Percentiles rank a stretch among this genome's conserved stretches.
phyloP scores from a whole-genome alignment of 2,888 invertebrate genomes.

The Zhuqinia jingwanae region DNA sequence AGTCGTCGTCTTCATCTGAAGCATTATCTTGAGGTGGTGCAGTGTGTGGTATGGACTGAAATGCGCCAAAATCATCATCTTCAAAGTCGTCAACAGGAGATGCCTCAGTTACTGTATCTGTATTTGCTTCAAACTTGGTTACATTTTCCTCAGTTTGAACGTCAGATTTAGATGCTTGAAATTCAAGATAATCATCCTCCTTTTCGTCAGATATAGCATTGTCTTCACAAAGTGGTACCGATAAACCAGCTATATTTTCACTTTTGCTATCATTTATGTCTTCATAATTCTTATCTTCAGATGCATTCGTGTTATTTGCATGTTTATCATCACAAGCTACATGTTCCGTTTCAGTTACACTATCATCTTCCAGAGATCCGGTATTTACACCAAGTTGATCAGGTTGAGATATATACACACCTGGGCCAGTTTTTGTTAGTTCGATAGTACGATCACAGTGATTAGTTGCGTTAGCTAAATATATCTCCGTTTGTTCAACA shows the following conservation, averaged over 20 bases:
- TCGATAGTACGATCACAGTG: constrained; percentile 3
- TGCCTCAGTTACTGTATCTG: neutral
- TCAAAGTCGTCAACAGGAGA: constrained; percentile 8
- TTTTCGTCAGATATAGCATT: neutral
- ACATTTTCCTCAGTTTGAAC: neutral
- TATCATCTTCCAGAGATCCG: too few species aligned
- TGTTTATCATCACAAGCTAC: neutral
- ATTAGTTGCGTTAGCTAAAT: neutral
- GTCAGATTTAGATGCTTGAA: neutral
- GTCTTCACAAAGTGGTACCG: too few species aligned
- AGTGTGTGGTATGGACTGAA: constrained; percentile 54
- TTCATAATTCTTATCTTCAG: too few species aligned
- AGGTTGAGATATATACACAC: neutral
- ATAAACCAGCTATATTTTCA: too few species aligned
- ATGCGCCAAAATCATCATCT: constrained; percentile 58
- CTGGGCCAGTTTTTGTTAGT: neutral
- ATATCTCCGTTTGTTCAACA: neutral
- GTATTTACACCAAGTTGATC: neutral
- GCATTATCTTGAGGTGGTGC: neutral
- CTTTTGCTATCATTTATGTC: too few species aligned
- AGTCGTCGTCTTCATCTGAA: constrained; percentile 63
- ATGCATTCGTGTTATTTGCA: neutral
- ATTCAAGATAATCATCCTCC: constrained; percentile 1
- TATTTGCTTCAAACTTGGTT: neutral
- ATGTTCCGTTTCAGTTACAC: too few species aligned